These are phyloP conservation scores for Trichechus manatus DNA, from an alignment of 2,113 vertebrate species.

Conservation along the genomic window DNA sequence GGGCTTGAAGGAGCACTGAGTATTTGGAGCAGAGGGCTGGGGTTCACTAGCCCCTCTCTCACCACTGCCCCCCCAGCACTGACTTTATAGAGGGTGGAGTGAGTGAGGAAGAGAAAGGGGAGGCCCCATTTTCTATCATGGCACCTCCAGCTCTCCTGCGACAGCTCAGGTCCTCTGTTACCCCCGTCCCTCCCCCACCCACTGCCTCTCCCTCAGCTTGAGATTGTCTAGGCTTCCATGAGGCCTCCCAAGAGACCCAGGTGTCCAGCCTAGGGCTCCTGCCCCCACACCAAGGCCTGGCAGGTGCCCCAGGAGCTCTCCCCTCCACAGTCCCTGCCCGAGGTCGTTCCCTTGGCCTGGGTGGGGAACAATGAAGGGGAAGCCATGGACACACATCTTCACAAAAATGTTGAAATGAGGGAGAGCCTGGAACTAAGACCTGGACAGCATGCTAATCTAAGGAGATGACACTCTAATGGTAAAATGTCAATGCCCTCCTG, in stretches of 20 bases:
- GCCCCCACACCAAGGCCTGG: background rate
- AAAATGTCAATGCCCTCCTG: background rate
- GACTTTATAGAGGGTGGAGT: background rate
- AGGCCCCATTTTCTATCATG: background rate
- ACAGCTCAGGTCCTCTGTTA: background rate
- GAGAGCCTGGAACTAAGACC: background rate
- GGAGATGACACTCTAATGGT: accelerated
- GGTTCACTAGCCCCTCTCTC: background rate
- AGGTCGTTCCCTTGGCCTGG: background rate
- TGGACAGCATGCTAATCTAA: background rate
- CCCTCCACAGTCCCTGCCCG: background rate
- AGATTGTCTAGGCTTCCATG: background rate
- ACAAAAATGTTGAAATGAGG: background rate
- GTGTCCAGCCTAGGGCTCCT: background rate
- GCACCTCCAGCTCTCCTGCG: background rate
- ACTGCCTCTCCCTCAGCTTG: background rate
- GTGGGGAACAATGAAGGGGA: background rate
- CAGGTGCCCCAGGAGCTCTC: background rate
- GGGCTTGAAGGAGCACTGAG: background rate
- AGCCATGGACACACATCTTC: background rate
- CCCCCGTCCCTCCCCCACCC: too few species aligned
- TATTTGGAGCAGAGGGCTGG: background rate
- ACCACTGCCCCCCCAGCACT: background rate
- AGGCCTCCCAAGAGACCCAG: background rate
- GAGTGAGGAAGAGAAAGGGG: background rate